These are phyloP conservation scores for Panurus biarmicus DNA, from an alignment of 2,113 vertebrate species.

Conservation along the genomic window DNA sequence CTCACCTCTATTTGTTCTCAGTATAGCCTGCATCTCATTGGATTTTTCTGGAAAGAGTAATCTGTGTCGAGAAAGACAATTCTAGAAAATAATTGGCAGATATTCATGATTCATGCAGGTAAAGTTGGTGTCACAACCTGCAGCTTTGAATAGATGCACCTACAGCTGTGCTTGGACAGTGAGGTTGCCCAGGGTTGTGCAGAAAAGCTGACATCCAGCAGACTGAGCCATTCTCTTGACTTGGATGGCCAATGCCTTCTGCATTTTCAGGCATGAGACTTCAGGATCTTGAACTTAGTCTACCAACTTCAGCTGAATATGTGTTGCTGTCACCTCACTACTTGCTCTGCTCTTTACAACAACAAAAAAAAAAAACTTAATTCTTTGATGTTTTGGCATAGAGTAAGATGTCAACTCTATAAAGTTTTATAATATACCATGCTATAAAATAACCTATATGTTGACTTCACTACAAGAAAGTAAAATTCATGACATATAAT, in stretches of 20 bases:
- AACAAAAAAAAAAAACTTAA: neutral
- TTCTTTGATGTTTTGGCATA: neutral
- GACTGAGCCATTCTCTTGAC: neutral
- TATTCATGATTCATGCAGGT: neutral
- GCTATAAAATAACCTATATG: neutral
- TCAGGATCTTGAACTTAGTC: neutral
- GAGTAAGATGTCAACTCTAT: neutral
- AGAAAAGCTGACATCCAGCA: neutral
- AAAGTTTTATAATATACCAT: neutral
- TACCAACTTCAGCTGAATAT: neutral
- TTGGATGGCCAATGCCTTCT: neutral
- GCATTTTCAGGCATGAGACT: neutral
- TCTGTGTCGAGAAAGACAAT: neutral
- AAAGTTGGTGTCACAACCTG: neutral
- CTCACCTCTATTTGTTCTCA: neutral
- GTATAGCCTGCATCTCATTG: neutral
- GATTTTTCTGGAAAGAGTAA: neutral
- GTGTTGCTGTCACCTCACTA: neutral
- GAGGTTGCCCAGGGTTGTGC: neutral
- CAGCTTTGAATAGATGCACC: neutral
- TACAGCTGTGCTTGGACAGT: neutral
- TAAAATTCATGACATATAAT: neutral
- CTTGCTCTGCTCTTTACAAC: neutral
- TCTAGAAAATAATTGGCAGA: neutral
- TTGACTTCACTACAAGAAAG: neutral